A percentile compares a stretch with the other conserved stretches of the same genome.
phyloP scores from a whole-genome alignment of 2,113 vertebrate genomes.

The Terrapene triunguis region DNA sequence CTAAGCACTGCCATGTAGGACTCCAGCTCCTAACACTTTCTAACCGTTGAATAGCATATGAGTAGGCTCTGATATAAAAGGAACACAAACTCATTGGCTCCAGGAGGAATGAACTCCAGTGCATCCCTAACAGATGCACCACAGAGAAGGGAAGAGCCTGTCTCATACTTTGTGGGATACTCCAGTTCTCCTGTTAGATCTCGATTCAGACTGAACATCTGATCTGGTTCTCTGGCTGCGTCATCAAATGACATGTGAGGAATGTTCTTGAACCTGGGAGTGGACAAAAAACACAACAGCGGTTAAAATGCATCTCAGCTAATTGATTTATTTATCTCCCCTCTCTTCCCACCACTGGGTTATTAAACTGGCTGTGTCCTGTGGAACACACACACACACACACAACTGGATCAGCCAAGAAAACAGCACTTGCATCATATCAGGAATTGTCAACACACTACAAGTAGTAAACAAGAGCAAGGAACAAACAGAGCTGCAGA shows the following conservation, averaged over 20 bases:
- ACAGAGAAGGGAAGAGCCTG: neutral
- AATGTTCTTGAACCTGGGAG: constrained; percentile 92
- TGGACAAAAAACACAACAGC: neutral
- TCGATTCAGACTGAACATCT: constrained; percentile 92
- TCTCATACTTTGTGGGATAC: constrained; percentile 93
- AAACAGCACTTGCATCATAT: fast-evolving
- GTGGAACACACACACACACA: too few relatives aligned
- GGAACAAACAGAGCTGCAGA: neutral
- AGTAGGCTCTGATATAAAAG: neutral
- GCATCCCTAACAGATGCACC: neutral
- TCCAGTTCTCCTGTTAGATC: constrained; percentile 91
- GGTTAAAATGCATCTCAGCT: neutral
- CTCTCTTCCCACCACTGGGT: neutral
- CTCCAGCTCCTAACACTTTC: fast-evolving
- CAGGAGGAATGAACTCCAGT: neutral
- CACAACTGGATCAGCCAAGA: fast-evolving
- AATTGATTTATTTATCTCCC: neutral
- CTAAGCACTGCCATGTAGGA: neutral
- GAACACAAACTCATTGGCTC: fast-evolving
- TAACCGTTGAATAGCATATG: fast-evolving
- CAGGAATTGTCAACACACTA: neutral
- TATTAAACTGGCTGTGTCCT: neutral
- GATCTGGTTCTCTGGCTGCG: constrained; percentile 91
- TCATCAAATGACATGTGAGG: constrained; percentile 98
- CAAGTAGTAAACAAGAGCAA: neutral